Conservation (phyloP, 1,140 invertebrate species). For the Lepidurus couesii region DNA sequence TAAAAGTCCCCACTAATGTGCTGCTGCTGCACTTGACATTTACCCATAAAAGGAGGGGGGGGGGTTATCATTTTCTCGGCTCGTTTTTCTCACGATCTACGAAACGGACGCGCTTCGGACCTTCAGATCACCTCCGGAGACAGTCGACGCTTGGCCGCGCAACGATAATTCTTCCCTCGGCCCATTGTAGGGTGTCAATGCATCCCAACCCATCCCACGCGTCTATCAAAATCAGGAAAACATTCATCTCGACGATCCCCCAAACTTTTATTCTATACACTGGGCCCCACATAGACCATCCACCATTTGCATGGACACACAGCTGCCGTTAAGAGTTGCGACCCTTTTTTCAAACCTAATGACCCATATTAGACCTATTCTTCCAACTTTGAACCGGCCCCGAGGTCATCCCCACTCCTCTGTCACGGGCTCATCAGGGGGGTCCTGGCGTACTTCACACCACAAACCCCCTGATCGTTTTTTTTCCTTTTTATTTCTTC, state of each 20-base stretch:
- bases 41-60: background rate
- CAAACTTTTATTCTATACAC: background rate
- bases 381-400: background rate
- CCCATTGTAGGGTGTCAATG: conserved; percentile 1
- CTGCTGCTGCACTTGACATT: conserved; percentile 9
- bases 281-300: background rate
- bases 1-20: conserved; percentile 14
- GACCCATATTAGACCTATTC: conserved; percentile 19
- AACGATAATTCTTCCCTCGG: conserved; percentile 12
- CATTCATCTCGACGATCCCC: background rate
- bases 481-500: background rate
- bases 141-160: background rate
- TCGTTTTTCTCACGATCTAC: conserved; percentile 5
- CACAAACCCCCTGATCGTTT: background rate
- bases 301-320: background rate
- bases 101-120: background rate
- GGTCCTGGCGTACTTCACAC: background rate
- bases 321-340: conserved; percentile 20
- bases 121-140: background rate
- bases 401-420: conserved; percentile 17
- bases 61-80: background rate
- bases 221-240: conserved; percentile 16
- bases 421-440: background rate
- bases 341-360: background rate
- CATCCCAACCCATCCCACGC: background rate